Base-by-base conservation (phyloP, 2,113 vertebrate genomes). In the Phylloscopus whistleri region DNA sequence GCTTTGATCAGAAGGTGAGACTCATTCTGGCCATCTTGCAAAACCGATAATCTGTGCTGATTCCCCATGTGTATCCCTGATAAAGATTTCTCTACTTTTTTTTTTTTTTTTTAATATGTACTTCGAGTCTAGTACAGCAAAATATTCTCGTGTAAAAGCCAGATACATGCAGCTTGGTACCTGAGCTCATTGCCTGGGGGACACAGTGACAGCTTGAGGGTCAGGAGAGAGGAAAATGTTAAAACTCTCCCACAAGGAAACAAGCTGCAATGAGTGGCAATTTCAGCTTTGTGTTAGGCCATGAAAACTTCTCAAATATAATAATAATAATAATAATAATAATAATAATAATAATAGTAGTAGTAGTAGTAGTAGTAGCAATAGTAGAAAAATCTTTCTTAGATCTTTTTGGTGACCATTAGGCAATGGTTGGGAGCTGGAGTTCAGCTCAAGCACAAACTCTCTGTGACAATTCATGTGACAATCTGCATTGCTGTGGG, bases 211-310 rank as follows among this genome's bases (percentile, higher is more conserved):
- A 51, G 37, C 31, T 70, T 70, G 31, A 66, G 37, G n/a, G 14
- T 37, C 53, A 53, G 30, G 31, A 37, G 0, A 64, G 49, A 73
- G 8, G 23, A 58, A 78, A 84, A 33, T 3, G 37, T 15, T 27
- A n/a, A 60, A 72, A 22, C 1, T 30, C 55, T 37, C 5, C 14
- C 49, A 52, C 8, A 60, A 44, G 37, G 37, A 53, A 74, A 86
- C 2, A 7, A 49, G 18, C 9, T 4, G 2, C 52, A 41, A 14
- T 0, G 3, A 12, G 4, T 49, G 19, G 13, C 39, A 68, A 37
- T 41, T 51, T 69, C 59, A 76, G 8, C 58, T 46, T 53, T 55
- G 22, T 7, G 2, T 62, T 46, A 52, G 26, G 17, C 11, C 13
- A 26, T 68, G 41, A 22, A 10, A 89, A 76, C 2, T n/a, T 85